Conservation (phyloP, 2,797 vertebrate species). For the Kryptopterus vitreolus region DNA sequence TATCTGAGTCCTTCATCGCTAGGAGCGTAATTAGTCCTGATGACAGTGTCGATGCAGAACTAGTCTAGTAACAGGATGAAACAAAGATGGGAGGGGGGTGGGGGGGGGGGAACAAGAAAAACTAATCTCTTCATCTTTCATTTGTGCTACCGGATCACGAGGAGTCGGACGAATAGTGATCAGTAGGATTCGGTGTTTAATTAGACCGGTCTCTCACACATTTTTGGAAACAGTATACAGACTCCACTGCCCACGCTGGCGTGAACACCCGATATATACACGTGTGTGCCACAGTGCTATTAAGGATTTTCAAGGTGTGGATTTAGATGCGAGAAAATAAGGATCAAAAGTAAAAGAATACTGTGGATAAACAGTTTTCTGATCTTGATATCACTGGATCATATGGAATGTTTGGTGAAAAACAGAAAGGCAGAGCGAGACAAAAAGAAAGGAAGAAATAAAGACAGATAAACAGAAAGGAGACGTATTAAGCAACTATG, state of each 20-base stretch:
- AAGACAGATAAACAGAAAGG: too few relatives aligned
- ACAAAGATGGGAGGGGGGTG: not conserved
- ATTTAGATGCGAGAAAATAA: not conserved
- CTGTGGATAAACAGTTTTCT: not conserved
- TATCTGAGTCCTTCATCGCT: slow-evolving; percentile 48
- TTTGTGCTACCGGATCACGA: not conserved
- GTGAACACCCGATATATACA: not conserved
- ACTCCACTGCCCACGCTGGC: not conserved
- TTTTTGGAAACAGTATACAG: not conserved
- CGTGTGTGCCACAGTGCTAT: not conserved
- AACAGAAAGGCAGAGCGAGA: too few relatives aligned
- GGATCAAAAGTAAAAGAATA: too few relatives aligned
- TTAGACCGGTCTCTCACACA: not conserved
- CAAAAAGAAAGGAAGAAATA: too few relatives aligned
- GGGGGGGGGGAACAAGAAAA: not conserved
- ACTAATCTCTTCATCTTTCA: not conserved
- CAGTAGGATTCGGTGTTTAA: not conserved
- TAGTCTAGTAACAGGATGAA: not conserved
- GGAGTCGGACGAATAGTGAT: not conserved
- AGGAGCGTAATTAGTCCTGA: slow-evolving; percentile 53
- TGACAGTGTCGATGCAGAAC: slow-evolving; percentile 40
- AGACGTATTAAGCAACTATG: not conserved
- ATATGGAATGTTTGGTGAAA: not conserved
- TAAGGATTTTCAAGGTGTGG: not conserved
- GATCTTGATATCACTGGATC: not conserved